These are phyloP conservation scores for Nasonia giraulti DNA, from an alignment of 1,140 invertebrate species.

Conservation along the genomic window DNA sequence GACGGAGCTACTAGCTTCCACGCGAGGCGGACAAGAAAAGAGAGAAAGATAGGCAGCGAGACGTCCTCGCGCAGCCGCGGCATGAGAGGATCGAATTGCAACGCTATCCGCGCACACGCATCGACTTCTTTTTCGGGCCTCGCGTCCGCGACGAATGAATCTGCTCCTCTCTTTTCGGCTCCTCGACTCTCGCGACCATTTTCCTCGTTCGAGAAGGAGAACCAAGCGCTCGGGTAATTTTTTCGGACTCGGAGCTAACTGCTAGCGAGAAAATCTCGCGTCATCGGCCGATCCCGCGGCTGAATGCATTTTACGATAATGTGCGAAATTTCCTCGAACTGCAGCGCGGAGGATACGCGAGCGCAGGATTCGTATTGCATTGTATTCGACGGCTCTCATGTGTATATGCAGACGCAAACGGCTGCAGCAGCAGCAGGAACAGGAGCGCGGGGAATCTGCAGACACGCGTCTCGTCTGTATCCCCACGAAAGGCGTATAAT, in stretches of 20 bases:
- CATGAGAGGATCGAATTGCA: constrained; percentile 67
- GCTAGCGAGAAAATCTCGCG: not conserved
- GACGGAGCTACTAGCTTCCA: constrained; percentile 65
- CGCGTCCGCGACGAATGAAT: constrained; percentile 33
- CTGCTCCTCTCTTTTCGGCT: constrained; percentile 28
- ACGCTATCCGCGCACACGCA: constrained; percentile 64
- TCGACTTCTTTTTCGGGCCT: constrained; percentile 61
- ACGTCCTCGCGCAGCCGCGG: not conserved
- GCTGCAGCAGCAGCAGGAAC: not conserved
- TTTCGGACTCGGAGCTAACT: too few species aligned
- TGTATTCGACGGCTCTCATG: constrained; percentile 23
- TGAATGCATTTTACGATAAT: constrained; percentile 6
- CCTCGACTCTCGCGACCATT: not conserved
- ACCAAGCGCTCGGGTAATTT: too few species aligned
- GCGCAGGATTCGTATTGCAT: constrained; percentile 22
- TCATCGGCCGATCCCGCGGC: not conserved
- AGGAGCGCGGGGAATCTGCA: constrained; percentile 28
- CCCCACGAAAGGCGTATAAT: constrained; percentile 55
- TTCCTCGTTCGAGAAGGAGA: too few species aligned
- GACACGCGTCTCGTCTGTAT: constrained; percentile 36
- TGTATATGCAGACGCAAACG: not conserved
- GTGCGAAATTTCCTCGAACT: not conserved
- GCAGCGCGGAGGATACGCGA: not conserved
- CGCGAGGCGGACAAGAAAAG: constrained; percentile 35
- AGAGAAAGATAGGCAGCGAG: not conserved